A percentile compares a stretch with the other conserved stretches of the same genome.
phyloP scores from a whole-genome alignment of 2,113 vertebrate species.

The Varanus komodoensis region DNA sequence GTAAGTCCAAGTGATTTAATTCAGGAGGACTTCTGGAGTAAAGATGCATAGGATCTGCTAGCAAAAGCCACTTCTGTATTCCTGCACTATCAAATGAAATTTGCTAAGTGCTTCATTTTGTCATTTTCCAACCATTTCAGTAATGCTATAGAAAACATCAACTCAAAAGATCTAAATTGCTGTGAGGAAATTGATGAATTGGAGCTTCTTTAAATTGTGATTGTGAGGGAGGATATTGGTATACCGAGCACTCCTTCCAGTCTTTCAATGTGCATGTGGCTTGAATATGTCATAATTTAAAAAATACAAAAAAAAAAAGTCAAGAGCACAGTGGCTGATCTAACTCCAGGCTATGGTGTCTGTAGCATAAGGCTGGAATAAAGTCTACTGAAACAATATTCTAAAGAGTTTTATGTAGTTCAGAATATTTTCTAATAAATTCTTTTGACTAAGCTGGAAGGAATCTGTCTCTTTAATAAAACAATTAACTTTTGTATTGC shows the following conservation, averaged over 20 bases:
- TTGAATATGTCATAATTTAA: constrained; percentile 47
- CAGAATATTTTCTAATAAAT: constrained; percentile 82
- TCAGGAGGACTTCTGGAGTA: neutral
- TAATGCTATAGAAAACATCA: neutral
- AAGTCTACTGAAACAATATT: constrained; percentile 73
- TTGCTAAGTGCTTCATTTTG: neutral
- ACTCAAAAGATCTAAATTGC: neutral
- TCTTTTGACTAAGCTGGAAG: constrained; percentile 71
- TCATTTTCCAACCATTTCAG: neutral
- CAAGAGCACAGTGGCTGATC: constrained; percentile 49
- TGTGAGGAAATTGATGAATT: constrained; percentile 29
- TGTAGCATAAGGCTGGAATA: constrained; percentile 65
- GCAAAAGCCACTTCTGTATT: constrained; percentile 12
- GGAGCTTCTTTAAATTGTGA: constrained; percentile 24
- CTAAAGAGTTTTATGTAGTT: constrained; percentile 70
- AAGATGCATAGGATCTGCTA: neutral
- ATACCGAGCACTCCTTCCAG: constrained; percentile 35
- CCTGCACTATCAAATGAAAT: constrained; percentile 35
- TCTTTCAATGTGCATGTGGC: constrained; percentile 53
- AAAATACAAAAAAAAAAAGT: constrained; percentile 16
- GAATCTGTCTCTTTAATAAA: constrained; percentile 49
- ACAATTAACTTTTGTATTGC: too few species aligned
- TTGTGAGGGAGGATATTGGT: constrained; percentile 34
- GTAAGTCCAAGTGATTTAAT: neutral
- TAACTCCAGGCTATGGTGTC: constrained; percentile 12